Evolutionary conservation across 2,888 invertebrate species (phyloP).

Genomic region (Chrysolina oricalcia): DNA sequence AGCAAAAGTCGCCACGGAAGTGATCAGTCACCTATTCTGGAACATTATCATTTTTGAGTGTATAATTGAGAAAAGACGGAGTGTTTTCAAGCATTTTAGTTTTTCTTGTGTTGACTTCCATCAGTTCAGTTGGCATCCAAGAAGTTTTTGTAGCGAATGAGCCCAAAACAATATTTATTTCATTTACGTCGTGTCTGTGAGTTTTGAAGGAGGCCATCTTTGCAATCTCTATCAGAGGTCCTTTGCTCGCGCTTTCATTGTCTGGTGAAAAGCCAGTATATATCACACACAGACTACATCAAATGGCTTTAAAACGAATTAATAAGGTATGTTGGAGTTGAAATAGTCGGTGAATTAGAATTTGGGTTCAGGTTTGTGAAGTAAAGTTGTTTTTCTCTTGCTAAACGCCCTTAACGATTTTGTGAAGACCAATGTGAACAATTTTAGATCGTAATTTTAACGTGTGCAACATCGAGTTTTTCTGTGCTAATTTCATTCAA

Average conservation of each 20-base stretch:
- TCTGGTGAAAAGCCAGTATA: slow-evolving; percentile 86
- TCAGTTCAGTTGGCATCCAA: slow-evolving; percentile 43
- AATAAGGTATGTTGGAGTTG: slow-evolving; percentile 87
- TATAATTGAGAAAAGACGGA: slow-evolving; percentile 53
- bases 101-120: slow-evolving; percentile 57
- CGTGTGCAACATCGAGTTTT: slow-evolving; percentile 46
- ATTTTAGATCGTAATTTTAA: slow-evolving; percentile 73
- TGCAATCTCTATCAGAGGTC: slow-evolving; percentile 91
- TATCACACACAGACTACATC: slow-evolving; percentile 80
- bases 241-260: slow-evolving; percentile 88
- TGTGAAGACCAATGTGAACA: slow-evolving; percentile 80
- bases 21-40: slow-evolving; percentile 70
- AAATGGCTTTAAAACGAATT: slow-evolving; percentile 98
- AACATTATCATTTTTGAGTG: slow-evolving; percentile 59
- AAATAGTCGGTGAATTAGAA: slow-evolving; percentile 56
- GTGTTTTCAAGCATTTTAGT: slow-evolving; percentile 55
- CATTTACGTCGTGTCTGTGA: slow-evolving; percentile 83
- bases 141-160: slow-evolving; percentile 50
- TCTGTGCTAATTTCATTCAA: slow-evolving; percentile 38
- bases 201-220: slow-evolving; percentile 88
- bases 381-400: slow-evolving; percentile 59
- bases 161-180: slow-evolving; percentile 67
- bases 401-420: slow-evolving; percentile 75
- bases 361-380: slow-evolving; percentile 54
- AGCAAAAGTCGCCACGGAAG: slow-evolving; percentile 67